phyloP scores from a whole-genome alignment of 2,888 invertebrate genomes.

The Lymantria monacha region DNA sequence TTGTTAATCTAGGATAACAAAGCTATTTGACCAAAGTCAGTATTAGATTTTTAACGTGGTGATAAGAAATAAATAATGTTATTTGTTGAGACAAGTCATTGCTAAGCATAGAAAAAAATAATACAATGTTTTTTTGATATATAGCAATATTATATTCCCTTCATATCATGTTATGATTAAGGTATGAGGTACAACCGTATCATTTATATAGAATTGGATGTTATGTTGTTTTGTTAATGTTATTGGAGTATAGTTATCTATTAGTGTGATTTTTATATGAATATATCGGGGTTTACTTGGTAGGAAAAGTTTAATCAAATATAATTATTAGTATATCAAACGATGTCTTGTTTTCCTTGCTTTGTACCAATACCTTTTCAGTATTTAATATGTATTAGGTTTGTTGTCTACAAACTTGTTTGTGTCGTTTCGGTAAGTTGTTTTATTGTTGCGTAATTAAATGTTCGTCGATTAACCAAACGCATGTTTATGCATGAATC shows the following conservation, averaged over 20 bases:
- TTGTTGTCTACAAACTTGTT: constrained; percentile 28
- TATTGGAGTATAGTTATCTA: constrained; percentile 75
- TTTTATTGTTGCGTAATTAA: constrained; percentile 28
- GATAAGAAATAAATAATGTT: constrained; percentile 59
- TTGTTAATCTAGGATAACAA: constrained; percentile 80
- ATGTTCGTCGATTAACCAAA: constrained; percentile 39
- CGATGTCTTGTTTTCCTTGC: constrained; percentile 54
- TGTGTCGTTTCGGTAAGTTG: constrained; percentile 57
- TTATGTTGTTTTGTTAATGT: constrained; percentile 80
- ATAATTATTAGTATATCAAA: constrained; percentile 64
- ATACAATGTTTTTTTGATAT: constrained; percentile 43
- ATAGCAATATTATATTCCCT: constrained; percentile 62
- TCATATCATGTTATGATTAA: constrained; percentile 64
- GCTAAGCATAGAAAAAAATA: constrained; percentile 57
- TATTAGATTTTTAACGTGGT: constrained; percentile 77
- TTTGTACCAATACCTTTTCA: constrained; percentile 26
- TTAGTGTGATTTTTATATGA: constrained; percentile 82
- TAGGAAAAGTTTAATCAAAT: constrained; percentile 79
- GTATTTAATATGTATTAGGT: constrained; percentile 18
- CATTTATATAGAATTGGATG: constrained; percentile 60
- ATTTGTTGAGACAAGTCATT: constrained; percentile 66
- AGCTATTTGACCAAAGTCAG: constrained; percentile 83
- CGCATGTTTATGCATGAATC: constrained; percentile 63
- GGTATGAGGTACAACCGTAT: constrained; percentile 65
- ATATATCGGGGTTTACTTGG: constrained; percentile 82